Percentiles rank a stretch among this genome's conserved stretches.
These are phyloP conservation scores for Allophyes oxyacanthae DNA, from an alignment of 2,888 invertebrate species.

Conservation along the genomic window DNA sequence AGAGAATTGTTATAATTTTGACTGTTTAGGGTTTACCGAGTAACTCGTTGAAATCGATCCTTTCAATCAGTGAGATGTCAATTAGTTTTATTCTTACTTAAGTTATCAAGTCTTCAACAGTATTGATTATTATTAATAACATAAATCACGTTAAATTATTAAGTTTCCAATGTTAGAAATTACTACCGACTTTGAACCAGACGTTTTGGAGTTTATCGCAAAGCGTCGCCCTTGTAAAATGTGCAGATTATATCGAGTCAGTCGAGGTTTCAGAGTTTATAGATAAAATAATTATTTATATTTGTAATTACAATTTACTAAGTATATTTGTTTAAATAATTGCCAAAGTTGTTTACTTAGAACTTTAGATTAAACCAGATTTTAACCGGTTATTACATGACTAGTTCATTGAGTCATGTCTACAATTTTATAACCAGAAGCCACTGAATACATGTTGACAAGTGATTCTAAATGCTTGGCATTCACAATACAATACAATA, in stretches of 20 bases:
- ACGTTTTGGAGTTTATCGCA: slow-evolving; percentile 23
- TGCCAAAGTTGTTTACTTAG: slow-evolving; percentile 2
- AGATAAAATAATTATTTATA: slow-evolving; percentile 3
- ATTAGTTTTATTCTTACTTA: no score
- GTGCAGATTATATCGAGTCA: slow-evolving; percentile 8
- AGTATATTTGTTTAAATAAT: no score
- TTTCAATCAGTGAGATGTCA: no score
- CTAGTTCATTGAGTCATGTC: slow-evolving; percentile 15
- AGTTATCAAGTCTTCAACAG: not conserved
- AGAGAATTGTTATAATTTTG: no score
- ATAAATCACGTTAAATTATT: not conserved
- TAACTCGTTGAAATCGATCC: no score
- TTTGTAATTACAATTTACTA: slow-evolving; percentile 7
- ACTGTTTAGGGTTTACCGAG: no score
- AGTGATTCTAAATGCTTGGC: slow-evolving; percentile 19
- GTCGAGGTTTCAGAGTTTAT: slow-evolving; percentile 20
- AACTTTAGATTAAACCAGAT: slow-evolving; percentile 20
- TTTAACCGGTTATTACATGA: slow-evolving; percentile 10
- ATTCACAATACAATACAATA: slow-evolving; percentile 1
- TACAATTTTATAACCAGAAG: slow-evolving; percentile 3
- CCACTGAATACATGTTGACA: slow-evolving; percentile 11
- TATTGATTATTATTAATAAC: not conserved
- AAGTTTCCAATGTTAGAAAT: slow-evolving; percentile 5
- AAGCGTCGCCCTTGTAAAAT: slow-evolving; percentile 24
- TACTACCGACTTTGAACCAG: slow-evolving; percentile 7